Base-by-base conservation (phyloP, 1,140 invertebrate species). In the Procambarus clarkii region DNA sequence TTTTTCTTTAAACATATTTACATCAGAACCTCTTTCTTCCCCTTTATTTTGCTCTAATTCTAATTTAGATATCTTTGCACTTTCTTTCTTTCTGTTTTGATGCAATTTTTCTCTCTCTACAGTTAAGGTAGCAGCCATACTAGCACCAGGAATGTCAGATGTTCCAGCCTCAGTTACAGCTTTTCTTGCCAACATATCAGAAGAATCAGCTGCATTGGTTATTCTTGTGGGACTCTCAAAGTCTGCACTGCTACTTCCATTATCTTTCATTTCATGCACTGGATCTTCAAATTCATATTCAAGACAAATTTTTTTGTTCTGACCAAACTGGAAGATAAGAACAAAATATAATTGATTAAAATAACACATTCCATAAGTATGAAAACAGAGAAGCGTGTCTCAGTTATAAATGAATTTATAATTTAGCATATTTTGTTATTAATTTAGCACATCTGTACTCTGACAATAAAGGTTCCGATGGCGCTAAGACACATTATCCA, bases 281-380 rank as follows among this genome's bases (percentile, higher is more conserved):
- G 24, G 69, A 34, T 80, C 76, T 48, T 85, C 89, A 86, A 91
- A 91, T n/a, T 91, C 89, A 80, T 91, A 91, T 58, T 91, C 89
- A 46, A 91, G 58, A 76, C 76, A 84, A 18, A 91, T 69, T 54
- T 91, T 91, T 71, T 91, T 91, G 83, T 91, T 84, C 21, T 77
- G 71, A 77, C 82, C 82, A 58, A 77, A 84, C 82, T 91, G 82
- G n/a, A 34, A 48, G 84, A 83, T 44, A 45, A 24, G 78, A 11
- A 2, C 8, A 58, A 54, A 24, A 24, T 48, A 46, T 69, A 3
- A 24, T 34, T 34, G 34, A 34, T 34, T 34, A 34, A 34, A 34
- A 34, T 34, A 34, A 34, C 34, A 34, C 34, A 34, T 34, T 34
- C 0, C 34, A 34, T 34, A 34, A 34, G 34, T 34, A 34, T 34